Evolutionary conservation across 2,113 vertebrate genomes (phyloP).

Genomic region (Muntiacus reevesi): DNA sequence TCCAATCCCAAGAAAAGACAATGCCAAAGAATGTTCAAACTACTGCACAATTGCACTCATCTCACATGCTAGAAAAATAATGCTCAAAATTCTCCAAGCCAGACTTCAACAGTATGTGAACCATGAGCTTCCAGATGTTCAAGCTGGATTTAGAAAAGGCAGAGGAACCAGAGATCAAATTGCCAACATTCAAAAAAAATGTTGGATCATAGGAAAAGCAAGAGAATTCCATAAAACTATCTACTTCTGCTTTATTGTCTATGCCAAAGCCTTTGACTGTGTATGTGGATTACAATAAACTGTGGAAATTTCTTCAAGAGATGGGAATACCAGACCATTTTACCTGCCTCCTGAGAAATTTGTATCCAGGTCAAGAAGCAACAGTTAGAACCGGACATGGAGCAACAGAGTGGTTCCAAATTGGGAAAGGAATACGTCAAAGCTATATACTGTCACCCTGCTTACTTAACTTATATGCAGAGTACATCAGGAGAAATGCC

Average conservation of each 20-base stretch:
- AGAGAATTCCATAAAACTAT: not conserved
- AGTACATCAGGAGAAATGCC: not conserved
- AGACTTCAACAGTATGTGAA: not conserved
- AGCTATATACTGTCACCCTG: not conserved
- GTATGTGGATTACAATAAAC: not conserved
- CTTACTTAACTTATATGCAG: not conserved
- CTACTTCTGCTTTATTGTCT: not conserved
- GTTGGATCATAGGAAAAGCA: not conserved
- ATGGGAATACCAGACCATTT: not conserved
- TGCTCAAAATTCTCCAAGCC: not conserved
- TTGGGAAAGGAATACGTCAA: not conserved
- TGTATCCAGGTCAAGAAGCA: not conserved
- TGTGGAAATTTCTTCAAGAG: not conserved
- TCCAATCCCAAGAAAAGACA: not conserved
- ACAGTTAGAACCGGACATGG: not conserved
- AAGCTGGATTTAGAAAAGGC: not conserved
- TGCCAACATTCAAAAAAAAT: not conserved
- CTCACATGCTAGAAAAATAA: not conserved
- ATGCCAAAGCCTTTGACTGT: not conserved
- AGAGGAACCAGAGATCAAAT: not conserved
- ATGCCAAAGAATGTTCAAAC: not conserved
- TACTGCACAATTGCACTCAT: not conserved
- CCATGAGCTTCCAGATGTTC: not conserved
- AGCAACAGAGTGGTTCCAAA: not conserved
- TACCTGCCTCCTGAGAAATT: not conserved